A percentile compares a stretch with the other conserved stretches of the same genome.
phyloP scores from a whole-genome alignment of 2,888 invertebrate species.

The Lepidochitona cinerea region DNA sequence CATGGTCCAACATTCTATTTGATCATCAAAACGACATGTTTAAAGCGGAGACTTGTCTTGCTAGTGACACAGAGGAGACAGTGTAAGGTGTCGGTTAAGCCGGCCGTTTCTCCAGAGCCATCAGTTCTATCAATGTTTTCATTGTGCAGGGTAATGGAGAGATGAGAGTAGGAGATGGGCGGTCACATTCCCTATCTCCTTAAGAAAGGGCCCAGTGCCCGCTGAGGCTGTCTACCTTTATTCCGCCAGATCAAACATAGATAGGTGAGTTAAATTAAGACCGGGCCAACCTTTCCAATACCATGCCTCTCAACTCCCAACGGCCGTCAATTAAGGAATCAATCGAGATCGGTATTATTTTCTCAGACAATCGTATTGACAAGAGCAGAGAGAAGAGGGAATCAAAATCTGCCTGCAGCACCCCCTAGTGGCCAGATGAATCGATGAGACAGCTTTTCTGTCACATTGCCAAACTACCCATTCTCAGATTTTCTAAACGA shows the following conservation, averaged over 20 bases:
- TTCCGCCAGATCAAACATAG: conserved; percentile 1
- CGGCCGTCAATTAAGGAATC: background rate
- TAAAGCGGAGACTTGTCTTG: too few species aligned
- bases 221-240: background rate
- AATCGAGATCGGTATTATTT: background rate
- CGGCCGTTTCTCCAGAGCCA: too few species aligned
- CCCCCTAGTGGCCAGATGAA: background rate
- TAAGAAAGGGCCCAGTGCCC: too few species aligned
- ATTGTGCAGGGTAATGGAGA: too few species aligned
- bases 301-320: background rate
- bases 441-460: background rate
- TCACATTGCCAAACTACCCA: background rate
- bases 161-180: too few species aligned
- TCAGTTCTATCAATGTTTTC: too few species aligned
- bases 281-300: background rate
- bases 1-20: too few species aligned
- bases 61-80: too few species aligned
- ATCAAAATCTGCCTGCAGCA: background rate
- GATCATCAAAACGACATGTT: too few species aligned
- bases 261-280: background rate
- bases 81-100: too few species aligned
- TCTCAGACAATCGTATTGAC: conserved; percentile 3
- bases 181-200: background rate
- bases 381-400: background rate
- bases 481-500: background rate